Evolutionary conservation across 2,888 invertebrate species (phyloP).

Genomic region (Dynastes maya): DNA sequence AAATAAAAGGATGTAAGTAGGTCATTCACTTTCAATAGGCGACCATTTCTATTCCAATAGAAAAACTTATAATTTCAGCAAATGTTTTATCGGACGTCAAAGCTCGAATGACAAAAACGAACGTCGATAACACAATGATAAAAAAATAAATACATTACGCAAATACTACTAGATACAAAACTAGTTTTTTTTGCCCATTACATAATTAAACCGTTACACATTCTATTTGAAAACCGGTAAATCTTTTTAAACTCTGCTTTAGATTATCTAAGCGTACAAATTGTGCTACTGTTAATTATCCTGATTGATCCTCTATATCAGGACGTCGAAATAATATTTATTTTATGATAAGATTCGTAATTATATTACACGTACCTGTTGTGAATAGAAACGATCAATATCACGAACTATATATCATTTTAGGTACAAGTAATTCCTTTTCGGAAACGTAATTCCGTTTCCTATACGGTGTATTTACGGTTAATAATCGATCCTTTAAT

Average conservation of each 20-base stretch:
- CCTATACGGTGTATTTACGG: neutral
- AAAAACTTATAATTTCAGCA: neutral
- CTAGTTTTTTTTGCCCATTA: too few species aligned
- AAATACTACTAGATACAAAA: neutral
- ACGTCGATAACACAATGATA: neutral
- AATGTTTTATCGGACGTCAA: neutral
- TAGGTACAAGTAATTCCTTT: too few species aligned
- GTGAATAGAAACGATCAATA: neutral
- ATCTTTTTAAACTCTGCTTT: neutral
- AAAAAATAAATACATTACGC: neutral
- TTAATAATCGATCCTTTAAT: conserved; percentile 14
- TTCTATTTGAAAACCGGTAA: neutral
- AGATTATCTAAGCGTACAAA: too few species aligned
- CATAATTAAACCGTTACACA: too few species aligned
- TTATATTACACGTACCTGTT: neutral
- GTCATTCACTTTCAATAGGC: conserved; percentile 2
- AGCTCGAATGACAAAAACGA: neutral
- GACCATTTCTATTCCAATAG: too few species aligned
- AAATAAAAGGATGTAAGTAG: neutral
- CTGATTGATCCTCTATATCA: conserved; percentile 23
- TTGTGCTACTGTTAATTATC: neutral
- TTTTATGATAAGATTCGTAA: conserved; percentile 21
- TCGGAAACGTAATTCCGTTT: too few species aligned
- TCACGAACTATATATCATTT: too few species aligned
- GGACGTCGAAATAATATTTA: conserved; percentile 21